Conservation (phyloP, 2,113 vertebrate species). For the Stegastes partitus region DNA sequence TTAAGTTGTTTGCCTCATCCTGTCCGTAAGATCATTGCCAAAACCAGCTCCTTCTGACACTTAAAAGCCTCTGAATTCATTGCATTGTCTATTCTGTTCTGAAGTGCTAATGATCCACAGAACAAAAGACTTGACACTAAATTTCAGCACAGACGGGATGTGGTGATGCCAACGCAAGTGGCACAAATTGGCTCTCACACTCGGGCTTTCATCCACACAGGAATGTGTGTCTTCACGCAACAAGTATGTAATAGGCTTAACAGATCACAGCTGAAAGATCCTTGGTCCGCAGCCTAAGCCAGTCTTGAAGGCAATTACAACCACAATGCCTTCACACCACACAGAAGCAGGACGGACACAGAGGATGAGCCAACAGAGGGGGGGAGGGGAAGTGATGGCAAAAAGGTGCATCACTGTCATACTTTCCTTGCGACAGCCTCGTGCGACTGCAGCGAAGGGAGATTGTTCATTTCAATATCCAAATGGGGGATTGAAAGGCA, state of each 20-base stretch:
- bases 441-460: slow-evolving; percentile 18
- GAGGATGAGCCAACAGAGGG: neutral
- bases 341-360: slow-evolving; percentile 16
- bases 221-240: slow-evolving; percentile 72
- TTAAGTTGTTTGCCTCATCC: neutral
- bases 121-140: slow-evolving; percentile 41
- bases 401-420: slow-evolving; percentile 29
- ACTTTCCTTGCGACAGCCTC: neutral
- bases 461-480: slow-evolving; percentile 62
- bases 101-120: slow-evolving; percentile 56
- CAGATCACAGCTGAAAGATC: slow-evolving; percentile 73
- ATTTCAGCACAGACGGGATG: slow-evolving; percentile 38
- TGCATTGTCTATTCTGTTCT: slow-evolving; percentile 43
- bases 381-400: neutral
- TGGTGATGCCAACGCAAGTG: slow-evolving; percentile 57
- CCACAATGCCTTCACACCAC: slow-evolving; percentile 51
- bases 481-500: slow-evolving; percentile 46
- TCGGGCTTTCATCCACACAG: slow-evolving; percentile 45
- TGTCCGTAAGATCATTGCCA: neutral
- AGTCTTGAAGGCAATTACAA: slow-evolving; percentile 75
- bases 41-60: neutral
- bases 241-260: slow-evolving; percentile 81
- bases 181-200: slow-evolving; percentile 66
- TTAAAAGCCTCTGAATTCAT: slow-evolving; percentile 23
- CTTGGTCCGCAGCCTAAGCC: slow-evolving; percentile 57